Base-by-base conservation (phyloP, 2,888 invertebrate species). In the Meandrusa payeni region DNA sequence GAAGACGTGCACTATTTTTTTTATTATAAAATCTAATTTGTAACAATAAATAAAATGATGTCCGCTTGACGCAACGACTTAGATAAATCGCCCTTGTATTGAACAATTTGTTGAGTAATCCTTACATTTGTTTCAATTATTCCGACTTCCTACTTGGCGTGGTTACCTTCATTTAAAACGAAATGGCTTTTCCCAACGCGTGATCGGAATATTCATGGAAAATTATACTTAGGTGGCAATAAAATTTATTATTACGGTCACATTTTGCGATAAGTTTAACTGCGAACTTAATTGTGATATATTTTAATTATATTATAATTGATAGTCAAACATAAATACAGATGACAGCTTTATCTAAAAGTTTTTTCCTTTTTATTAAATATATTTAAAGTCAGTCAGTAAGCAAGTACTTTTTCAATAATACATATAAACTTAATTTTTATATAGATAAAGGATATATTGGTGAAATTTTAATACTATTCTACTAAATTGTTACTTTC, bases 61-160 rank as follows among this genome's bases (percentile, higher is more conserved):
- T 55, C 55, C 52, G 57, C 64, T 69, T 65, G 73, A 61, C 63
- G 62, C 54, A 59, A 52, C 65, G 79, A 85, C 80, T 80, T 82
- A 77, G 76, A 87, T 69, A 86, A 86, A 87, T 87, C 75, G 76
- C 78, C 69, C 59, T 82, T 85, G 81, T 80, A 86, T 86, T 86
- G 81, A 61, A 85, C 85, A 85, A 86, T 81, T 81, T 82, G 83
- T 85, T 69, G 80, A 82, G 79, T 85, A 86, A 87, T 81, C 82
- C 79, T 57, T 64, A 68, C 86, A 86, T 87, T 86, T 82, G 77
- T 87, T 85, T 85, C 85, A 86, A 86, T 87, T 86, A 87, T 78
- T 69, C 65, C 61, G 64, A 69, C 68, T 77, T 83, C 77, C 81
- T 72, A 65, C 71, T 74, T 76, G 65, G 70, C 68, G 62, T 64